Evolutionary conservation across 35 echinoderm and acorn worm genomes (phyloP), one percentile per base, ranked within the genome.

Genomic region (Hemicentrotus pulcherrimus): DNA sequence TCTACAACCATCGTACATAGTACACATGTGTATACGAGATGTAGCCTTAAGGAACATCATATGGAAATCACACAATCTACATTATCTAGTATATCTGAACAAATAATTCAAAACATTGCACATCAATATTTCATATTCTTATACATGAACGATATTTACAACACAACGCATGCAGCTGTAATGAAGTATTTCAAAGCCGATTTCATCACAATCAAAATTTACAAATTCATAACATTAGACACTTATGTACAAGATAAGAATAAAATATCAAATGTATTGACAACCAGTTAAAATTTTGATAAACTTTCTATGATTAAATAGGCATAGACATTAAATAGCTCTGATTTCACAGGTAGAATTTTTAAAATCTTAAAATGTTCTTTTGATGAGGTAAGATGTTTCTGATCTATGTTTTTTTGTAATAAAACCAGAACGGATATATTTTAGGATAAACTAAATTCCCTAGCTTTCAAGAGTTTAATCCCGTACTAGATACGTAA

Each of bases 111-210:
- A 78, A 78, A 22, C 65, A 78, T 78, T 78, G 65, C 65, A 78
- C 65, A n/a, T 78, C 65, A 78, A 78, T 22, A 28, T 78, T 78
- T 78, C 24, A 78, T 78, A 78, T 22, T 22, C 65, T 78, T 78
- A 78, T 78, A 78, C 28, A 78, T 28, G 65, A 78, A 78, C 65
- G 65, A 78, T 78, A 78, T 78, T 78, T 78, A 78, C 65, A 78
- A 78, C 65, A 78, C 65, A 22, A 28, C 24, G 65, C 65, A 78
- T 78, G 65, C 65, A 78, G 22, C 65, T 15, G 65, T 78, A 28
- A n/a, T n/a, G 65, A n/a, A 78, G 19, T 78, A 78, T 78, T 28
- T 78, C 65, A 78, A 78, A 78, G 65, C 65, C 28, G 19, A 78
- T 78, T 22, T n/a, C 19, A 78, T 78, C 5, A 78, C 65, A 28